Evolutionary conservation across 1,140 invertebrate genomes (phyloP).

Genomic region (Drosophila punjabiensis): DNA sequence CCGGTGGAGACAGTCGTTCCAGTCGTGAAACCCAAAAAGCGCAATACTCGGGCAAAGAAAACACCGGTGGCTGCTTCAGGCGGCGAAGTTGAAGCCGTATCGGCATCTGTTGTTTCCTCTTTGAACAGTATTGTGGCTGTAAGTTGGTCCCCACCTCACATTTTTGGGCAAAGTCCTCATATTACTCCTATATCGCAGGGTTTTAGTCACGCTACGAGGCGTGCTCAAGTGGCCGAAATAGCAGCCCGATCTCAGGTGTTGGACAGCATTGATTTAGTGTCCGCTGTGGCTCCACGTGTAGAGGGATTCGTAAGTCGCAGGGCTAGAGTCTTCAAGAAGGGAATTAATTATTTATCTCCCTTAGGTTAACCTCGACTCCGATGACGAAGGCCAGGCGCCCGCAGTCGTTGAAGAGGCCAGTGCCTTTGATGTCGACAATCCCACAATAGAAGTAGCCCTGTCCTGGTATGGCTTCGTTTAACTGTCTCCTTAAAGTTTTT

Average conservation of each 20-base stretch:
- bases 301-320: slow-evolving; percentile 67
- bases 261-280: slow-evolving; percentile 67
- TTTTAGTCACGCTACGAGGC: slow-evolving; percentile 8
- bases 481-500: too few species aligned
- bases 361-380: slow-evolving; percentile 69
- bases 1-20: background rate
- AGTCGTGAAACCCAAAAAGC: background rate
- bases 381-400: slow-evolving; percentile 37
- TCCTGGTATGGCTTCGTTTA: slow-evolving; percentile 42
- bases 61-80: background rate
- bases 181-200: background rate
- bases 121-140: slow-evolving; percentile 7
- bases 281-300: slow-evolving; percentile 57
- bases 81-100: background rate
- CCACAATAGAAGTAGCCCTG: slow-evolving; percentile 56
- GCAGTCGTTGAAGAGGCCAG: background rate
- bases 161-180: background rate
- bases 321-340: background rate
- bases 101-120: slow-evolving; percentile 5
- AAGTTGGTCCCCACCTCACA: background rate
- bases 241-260: slow-evolving; percentile 55
- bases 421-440: slow-evolving; percentile 62
- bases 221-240: slow-evolving; percentile 40
- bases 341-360: background rate
- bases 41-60: background rate